A percentile compares a stretch with the other conserved stretches of the same genome.
Evolutionary conservation across 2,113 vertebrate species (phyloP).

Genomic region (Cricetomys ansorgei): DNA sequence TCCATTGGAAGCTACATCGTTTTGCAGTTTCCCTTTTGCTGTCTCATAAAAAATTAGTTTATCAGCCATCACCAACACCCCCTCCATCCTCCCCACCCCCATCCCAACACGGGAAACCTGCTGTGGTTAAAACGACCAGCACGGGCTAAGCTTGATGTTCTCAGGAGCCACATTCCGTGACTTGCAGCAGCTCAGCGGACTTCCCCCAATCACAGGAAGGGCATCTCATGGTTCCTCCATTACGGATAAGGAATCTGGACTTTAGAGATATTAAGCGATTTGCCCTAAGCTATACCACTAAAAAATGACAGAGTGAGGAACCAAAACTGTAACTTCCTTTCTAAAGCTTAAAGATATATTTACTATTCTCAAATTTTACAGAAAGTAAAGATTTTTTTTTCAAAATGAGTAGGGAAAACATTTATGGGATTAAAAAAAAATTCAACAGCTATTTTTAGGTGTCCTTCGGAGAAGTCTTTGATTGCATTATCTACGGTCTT

Average conservation of each 20-base stretch:
- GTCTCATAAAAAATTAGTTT: neutral
- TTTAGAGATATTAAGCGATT: neutral
- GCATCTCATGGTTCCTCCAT: neutral
- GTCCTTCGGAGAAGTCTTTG: neutral
- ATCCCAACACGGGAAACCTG: neutral
- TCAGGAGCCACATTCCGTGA: neutral
- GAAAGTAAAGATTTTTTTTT: neutral
- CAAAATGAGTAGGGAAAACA: neutral
- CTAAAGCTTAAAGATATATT: neutral
- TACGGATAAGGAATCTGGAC: neutral
- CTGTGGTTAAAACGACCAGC: neutral
- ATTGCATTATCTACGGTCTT: neutral
- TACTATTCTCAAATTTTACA: neutral
- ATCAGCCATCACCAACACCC: neutral
- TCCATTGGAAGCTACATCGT: constrained; percentile 62
- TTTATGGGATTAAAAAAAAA: neutral
- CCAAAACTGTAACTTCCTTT: neutral
- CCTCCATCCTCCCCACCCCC: no score
- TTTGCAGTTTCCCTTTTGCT: neutral
- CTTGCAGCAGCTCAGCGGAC: neutral
- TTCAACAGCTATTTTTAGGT: constrained; percentile 10
- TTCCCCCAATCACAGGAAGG: neutral
- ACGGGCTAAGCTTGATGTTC: neutral
- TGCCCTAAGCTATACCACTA: neutral
- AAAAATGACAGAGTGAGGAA: constrained; percentile 39